These are phyloP conservation scores for Lepilemur septentrionalis DNA, from an alignment of 2,797 vertebrate genomes.

Conservation along the genomic window DNA sequence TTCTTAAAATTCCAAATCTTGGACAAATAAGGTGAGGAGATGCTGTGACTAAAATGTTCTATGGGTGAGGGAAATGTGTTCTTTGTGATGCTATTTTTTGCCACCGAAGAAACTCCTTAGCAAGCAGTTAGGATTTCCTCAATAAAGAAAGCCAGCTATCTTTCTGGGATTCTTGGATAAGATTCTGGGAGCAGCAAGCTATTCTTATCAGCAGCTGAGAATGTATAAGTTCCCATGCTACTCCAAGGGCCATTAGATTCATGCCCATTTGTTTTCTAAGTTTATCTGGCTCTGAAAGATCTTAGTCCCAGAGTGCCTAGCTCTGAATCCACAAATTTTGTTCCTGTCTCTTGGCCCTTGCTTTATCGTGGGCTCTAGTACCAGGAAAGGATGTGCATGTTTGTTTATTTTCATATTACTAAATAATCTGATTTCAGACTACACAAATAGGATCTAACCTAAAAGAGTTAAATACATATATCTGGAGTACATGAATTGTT, in stretches of 20 bases:
- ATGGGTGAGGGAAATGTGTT: not conserved
- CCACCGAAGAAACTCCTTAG: not conserved
- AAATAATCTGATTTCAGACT: not conserved
- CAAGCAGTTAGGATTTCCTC: not conserved
- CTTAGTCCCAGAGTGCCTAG: not conserved
- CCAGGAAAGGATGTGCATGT: not conserved
- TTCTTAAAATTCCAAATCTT: constrained; percentile 31
- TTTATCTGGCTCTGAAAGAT: not conserved
- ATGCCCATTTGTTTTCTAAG: not conserved
- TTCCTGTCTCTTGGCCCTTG: not conserved
- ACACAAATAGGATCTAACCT: not conserved
- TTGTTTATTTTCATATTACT: not conserved
- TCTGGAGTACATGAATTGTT: not conserved
- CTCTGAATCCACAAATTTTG: not conserved
- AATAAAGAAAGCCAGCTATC: not conserved
- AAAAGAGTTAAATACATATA: not conserved
- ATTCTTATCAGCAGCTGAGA: not conserved
- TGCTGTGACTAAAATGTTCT: not conserved
- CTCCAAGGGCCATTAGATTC: too few species aligned
- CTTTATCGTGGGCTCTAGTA: not conserved
- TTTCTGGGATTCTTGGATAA: not conserved
- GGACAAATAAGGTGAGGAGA: not conserved
- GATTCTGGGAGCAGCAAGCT: not conserved
- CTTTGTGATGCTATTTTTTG: not conserved
- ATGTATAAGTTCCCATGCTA: not conserved